Evolutionary conservation across 2,888 invertebrate genomes (phyloP).

Genomic region (Ophion obscuratus): DNA sequence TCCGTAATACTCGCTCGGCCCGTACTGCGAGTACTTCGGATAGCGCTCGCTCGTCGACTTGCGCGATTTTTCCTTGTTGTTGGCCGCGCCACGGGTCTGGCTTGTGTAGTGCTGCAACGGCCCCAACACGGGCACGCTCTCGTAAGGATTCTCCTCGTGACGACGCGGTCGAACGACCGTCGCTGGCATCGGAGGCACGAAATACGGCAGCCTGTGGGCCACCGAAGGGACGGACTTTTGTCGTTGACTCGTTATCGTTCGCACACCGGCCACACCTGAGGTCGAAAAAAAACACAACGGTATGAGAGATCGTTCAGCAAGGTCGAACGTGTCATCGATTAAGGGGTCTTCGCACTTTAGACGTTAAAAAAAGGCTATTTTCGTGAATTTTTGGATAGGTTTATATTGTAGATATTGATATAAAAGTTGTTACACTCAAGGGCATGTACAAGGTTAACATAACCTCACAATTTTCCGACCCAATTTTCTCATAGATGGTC

Average conservation of each 20-base stretch:
- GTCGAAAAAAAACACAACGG: no score
- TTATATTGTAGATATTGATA: no score
- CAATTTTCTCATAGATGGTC: no score
- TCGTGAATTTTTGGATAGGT: no score
- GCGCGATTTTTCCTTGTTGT: conserved; percentile 86
- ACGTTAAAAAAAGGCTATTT: no score
- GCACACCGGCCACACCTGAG: conserved; percentile 78
- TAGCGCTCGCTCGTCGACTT: conserved; percentile 77
- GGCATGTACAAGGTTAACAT: no score
- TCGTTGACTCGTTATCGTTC: conserved; percentile 77
- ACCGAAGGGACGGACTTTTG: conserved; percentile 81
- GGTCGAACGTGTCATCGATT: no score
- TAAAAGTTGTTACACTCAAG: no score
- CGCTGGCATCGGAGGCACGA: conserved; percentile 81
- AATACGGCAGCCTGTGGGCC: conserved; percentile 80
- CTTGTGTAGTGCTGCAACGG: conserved; percentile 83
- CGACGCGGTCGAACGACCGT: conserved; percentile 72
- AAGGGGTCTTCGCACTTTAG: no score
- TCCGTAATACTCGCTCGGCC: conserved; percentile 76
- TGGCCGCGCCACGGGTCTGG: conserved; percentile 69
- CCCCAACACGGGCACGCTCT: conserved; percentile 89
- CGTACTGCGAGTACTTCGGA: conserved; percentile 73
- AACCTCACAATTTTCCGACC: no score
- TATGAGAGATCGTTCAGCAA: no score
- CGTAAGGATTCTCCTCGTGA: conserved; percentile 86